A percentile compares a stretch with the other conserved stretches of the same genome.
Conservation (phyloP, 2,888 invertebrate species). For the Sicus ferrugineus region DNA sequence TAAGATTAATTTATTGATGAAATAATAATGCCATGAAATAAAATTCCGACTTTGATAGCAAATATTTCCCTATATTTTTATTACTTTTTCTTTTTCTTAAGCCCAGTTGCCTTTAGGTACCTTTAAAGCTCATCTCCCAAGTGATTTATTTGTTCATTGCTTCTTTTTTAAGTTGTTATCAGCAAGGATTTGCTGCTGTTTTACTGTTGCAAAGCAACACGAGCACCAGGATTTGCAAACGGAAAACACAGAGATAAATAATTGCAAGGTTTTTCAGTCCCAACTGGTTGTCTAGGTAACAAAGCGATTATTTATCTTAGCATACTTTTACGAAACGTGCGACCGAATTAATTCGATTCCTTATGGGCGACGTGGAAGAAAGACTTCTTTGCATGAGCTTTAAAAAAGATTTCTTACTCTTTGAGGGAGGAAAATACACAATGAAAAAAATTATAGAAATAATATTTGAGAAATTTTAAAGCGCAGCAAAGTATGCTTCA, state of each 20-base stretch:
- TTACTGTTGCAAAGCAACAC: slow-evolving; percentile 17
- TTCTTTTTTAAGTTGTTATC: slow-evolving; percentile 14
- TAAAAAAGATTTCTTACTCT: no score
- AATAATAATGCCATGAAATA: no score
- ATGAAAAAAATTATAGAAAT: no score
- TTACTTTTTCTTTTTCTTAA: slow-evolving; percentile 5
- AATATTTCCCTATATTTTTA: slow-evolving; percentile 7
- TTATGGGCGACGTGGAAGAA: no score
- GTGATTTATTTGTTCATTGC: slow-evolving; percentile 34
- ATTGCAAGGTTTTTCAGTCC: slow-evolving; percentile 45
- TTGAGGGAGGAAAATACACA: no score
- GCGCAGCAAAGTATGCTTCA: no score
- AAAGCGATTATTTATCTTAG: slow-evolving; percentile 52
- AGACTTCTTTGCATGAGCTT: no score
- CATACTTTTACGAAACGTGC: slow-evolving; percentile 47
- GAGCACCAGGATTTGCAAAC: slow-evolving; percentile 13
- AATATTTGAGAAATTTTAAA: no score
- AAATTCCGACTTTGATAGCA: background rate
- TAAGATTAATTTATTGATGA: no score
- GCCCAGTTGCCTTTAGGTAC: slow-evolving; percentile 21
- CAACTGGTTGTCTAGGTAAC: slow-evolving; percentile 48
- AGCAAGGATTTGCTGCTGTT: background rate
- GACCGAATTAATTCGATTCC: slow-evolving; percentile 28
- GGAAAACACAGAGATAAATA: slow-evolving; percentile 49
- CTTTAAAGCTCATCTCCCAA: slow-evolving; percentile 21